Base-by-base conservation (phyloP, 1,140 invertebrate species). In the Lerema accius region DNA sequence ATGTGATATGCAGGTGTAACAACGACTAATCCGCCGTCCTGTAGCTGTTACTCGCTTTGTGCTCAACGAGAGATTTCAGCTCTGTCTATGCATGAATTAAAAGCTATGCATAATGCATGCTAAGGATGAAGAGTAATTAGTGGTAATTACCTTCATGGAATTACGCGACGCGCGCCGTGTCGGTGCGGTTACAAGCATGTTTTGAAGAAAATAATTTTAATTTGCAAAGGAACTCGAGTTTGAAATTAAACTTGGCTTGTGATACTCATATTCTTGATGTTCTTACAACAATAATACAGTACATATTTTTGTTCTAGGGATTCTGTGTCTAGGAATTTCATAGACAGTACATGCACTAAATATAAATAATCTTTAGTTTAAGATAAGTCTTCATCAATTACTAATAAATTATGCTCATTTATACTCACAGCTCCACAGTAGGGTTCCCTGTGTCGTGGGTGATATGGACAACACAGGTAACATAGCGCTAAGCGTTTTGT, bases 1-100 rank as follows among this genome's bases (percentile, higher is more conserved):
- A 78, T 77, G 78, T 75, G 73, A 70, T 75, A 78, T 81, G 74
- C 78, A 81, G 61, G 71, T 68, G 73, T 81, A 78, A 76, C 77
- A 75, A 73, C 78, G 50, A 55, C 70, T 80, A 74, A 80, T 76
- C 73, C 69, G 46, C 35, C 42, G 42, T 19, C 63, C 61, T 67
- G 45, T 39, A 70, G 37, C 64, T 63, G 69, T 76, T 78, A 76
- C 73, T 65, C 68, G 73, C 73, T 73, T 75, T 78, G 78, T 74
- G 70, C 67, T 63, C 65, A 61, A 62, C 58, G 37, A 42, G 65
- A 69, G 78, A 73, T 80, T 78, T 76, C 66, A 67, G 71, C 71
- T 71, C 58, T 78, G 69, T 76, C 75, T 76, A 76, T 78, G 78
- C 66, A 81, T 78, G 76, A 66, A 73, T 78, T 75, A 81, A 76